Base-by-base conservation (phyloP, 2,797 vertebrate genomes). In the Muscicapa striata region DNA sequence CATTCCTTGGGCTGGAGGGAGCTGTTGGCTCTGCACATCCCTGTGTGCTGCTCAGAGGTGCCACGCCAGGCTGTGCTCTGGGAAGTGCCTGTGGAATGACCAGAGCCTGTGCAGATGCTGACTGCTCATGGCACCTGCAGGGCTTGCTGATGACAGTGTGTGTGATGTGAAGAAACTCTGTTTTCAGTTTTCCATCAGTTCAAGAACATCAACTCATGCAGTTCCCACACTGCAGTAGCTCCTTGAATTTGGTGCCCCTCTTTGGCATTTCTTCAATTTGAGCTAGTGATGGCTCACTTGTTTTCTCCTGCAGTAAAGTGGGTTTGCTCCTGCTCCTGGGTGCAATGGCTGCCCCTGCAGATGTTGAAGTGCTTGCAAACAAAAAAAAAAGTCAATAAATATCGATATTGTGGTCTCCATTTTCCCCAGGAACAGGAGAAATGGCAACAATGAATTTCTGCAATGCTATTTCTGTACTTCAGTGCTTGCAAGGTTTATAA, bases 111-210 rank as follows among this genome's bases (percentile, higher is more conserved):
- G 57, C 49, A 27, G 49, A 7, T 36, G 70, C 61, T 75, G 34
- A 21, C 4, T 2, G 1, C 1, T 32, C 74, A 26, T 0, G 0
- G 36, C 0, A 0, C 43, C 59, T 2, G 3, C 70, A 9, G 43
- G 38, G 29, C 38, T 29, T 80, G 52, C 29, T 1, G 5, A 1
- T 49, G 62, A 0, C 2, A 0, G 43, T 78, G 59, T 0, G 0
- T 36, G 36, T n/a, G 32, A n/a, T 17, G 15, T 80, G 57, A 10
- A 30, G 63, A 63, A 77, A 49, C 54, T 45, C 45, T 34, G 11
- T 8, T 13, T 24, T 52, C 21, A 4, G 26, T 40, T 91, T 54
- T 20, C 38, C 30, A 7, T 63, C 14, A 3, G 40, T 78, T 72
- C 54, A 72, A 51, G 69, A 54, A 34, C n/a, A 18, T 74, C 21